Conservation (phyloP, 92 coral and sea anemone genomes). For the Porites lobata region DNA sequence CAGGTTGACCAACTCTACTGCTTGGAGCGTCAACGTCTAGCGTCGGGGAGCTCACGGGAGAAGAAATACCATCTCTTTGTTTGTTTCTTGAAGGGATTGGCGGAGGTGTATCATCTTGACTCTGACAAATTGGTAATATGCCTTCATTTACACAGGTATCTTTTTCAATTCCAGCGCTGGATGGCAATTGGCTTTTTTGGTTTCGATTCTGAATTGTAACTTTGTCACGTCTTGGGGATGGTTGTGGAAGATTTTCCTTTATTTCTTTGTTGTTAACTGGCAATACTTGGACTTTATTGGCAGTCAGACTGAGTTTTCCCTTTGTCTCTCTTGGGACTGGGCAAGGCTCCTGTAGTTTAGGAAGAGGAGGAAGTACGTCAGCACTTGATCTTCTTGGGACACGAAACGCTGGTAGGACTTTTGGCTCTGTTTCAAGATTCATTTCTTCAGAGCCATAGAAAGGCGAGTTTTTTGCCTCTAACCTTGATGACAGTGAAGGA, state of each 20-base stretch:
- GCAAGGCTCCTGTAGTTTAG: not conserved
- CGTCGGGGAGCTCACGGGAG: not conserved
- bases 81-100: slow-evolving; percentile 20
- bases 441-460: slow-evolving; percentile 25
- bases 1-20: not conserved
- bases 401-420: not conserved
- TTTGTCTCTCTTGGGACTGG: not conserved
- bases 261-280: not conserved
- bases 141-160: not conserved
- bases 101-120: not conserved
- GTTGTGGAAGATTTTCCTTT: not conserved
- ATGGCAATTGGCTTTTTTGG: not conserved
- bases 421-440: not conserved
- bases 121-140: not conserved
- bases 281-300: not conserved
- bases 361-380: slow-evolving; percentile 20
- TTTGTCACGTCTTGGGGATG: not conserved
- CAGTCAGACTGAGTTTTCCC: not conserved
- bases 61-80: not conserved
- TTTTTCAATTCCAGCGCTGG: not conserved
- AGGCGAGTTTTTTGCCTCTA: not conserved
- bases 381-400: not conserved
- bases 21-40: not conserved
- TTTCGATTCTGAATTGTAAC: not conserved
- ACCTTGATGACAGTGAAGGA: not conserved